Percentiles rank a stretch among this genome's conserved stretches.
These are phyloP conservation scores for Colius striatus DNA, from an alignment of 2,113 vertebrate species.

Conservation along the genomic window DNA sequence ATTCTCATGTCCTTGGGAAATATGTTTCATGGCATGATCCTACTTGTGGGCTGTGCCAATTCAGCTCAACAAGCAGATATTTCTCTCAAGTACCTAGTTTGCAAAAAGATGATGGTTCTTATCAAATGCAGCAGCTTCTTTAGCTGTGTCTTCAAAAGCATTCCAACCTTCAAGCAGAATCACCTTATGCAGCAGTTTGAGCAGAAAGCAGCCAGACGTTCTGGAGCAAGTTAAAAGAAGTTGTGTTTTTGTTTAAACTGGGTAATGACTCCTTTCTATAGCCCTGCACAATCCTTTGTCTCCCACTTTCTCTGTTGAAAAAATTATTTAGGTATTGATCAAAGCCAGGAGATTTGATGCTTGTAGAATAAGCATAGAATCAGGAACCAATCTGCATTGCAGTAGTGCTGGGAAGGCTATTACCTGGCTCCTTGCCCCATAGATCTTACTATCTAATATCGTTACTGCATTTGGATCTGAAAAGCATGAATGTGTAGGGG, in stretches of 20 bases:
- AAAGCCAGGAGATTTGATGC: not conserved
- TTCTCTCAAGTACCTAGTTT: not conserved
- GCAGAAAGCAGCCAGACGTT: not conserved
- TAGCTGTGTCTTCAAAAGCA: not conserved
- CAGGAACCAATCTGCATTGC: not conserved
- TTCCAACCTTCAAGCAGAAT: not conserved
- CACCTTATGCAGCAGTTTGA: not conserved
- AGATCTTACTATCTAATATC: accelerated
- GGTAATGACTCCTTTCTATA: not conserved
- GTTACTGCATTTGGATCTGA: not conserved
- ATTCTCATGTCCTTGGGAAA: not conserved
- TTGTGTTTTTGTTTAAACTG: accelerated
- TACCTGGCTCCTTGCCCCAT: not conserved
- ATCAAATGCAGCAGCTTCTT: not conserved
- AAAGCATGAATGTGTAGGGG: accelerated
- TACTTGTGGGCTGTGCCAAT: not conserved
- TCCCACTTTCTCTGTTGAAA: not conserved
- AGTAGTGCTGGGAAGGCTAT: not conserved
- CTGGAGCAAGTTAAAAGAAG: not conserved
- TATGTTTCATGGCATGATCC: not conserved
- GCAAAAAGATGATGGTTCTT: not conserved
- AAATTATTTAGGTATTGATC: not conserved
- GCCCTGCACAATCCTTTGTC: not conserved
- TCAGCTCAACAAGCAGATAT: not conserved
- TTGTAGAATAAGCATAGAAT: not conserved